phyloP scores from a whole-genome alignment of 2,113 vertebrate genomes.

The Stictonetta naevosa region DNA sequence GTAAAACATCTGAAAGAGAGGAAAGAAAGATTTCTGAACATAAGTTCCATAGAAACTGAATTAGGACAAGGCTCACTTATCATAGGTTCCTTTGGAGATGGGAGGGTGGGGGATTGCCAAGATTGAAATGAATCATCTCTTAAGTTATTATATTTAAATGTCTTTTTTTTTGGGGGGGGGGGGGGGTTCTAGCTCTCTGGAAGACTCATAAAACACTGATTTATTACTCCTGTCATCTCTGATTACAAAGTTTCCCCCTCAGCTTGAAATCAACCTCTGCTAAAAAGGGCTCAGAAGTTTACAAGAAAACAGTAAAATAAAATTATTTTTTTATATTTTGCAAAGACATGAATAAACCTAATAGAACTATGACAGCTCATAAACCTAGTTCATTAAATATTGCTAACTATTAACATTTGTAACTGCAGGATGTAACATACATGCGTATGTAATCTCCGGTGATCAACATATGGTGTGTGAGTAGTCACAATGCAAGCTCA shows the following conservation, averaged over 20 bases:
- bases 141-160: background rate
- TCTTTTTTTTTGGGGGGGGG: background rate
- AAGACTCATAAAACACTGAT: background rate
- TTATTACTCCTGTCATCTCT: background rate
- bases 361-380: background rate
- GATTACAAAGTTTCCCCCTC: background rate
- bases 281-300: slow-evolving; percentile 2
- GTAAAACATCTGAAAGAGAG: background rate
- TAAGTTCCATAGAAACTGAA: background rate
- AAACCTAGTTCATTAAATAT: background rate
- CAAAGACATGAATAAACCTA: background rate
- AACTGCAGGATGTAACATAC: background rate
- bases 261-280: background rate
- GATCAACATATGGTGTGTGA: background rate
- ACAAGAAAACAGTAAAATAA: background rate
- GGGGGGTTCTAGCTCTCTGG: background rate
- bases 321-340: background rate
- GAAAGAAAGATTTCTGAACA: background rate
- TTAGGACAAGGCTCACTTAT: background rate
- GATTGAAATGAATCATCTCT: background rate
- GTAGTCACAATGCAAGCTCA: background rate
- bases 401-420: background rate
- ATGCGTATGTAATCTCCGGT: background rate
- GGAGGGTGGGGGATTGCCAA: background rate
- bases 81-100: background rate